These are phyloP conservation scores for Camponotus vicinus DNA, from an alignment of 1,140 invertebrate genomes.

Conservation along the genomic window DNA sequence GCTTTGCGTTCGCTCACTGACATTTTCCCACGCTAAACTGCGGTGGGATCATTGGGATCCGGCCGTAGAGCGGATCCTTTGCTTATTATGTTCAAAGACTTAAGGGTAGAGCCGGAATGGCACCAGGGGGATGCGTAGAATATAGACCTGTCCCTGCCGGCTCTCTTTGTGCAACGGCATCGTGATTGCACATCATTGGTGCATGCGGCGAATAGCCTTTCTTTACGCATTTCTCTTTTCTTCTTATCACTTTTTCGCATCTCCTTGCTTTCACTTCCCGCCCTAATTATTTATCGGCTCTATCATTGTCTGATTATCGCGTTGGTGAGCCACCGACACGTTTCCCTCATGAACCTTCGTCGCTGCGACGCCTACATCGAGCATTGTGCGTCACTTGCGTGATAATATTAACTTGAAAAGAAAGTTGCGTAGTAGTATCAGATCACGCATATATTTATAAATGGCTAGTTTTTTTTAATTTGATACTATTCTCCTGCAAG, in stretches of 20 bases:
- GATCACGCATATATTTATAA: neutral
- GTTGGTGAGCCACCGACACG: neutral
- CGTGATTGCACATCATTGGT: constrained; percentile 20
- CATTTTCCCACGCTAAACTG: constrained; percentile 41
- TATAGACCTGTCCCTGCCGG: constrained; percentile 23
- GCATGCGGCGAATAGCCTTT: neutral
- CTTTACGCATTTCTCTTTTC: constrained; percentile 18
- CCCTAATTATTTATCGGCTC: neutral
- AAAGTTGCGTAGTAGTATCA: neutral
- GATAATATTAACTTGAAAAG: constrained; percentile 29
- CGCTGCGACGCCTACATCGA: neutral
- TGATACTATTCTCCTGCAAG: neutral
- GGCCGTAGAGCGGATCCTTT: constrained; percentile 57
- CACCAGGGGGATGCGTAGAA: neutral
- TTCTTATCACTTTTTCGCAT: neutral
- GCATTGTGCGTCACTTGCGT: constrained; percentile 32
- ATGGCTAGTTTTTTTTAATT: neutral
- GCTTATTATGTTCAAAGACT: constrained; percentile 71
- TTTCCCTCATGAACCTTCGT: constrained; percentile 10
- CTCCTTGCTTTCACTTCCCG: neutral
- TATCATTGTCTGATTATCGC: neutral
- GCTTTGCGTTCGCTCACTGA: constrained; percentile 20
- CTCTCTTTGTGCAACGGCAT: constrained; percentile 51
- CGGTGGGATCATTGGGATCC: constrained; percentile 6
- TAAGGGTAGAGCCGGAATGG: constrained; percentile 10